Conservation (phyloP, 1,140 invertebrate genomes). For the Temnothorax nylanderi region DNA sequence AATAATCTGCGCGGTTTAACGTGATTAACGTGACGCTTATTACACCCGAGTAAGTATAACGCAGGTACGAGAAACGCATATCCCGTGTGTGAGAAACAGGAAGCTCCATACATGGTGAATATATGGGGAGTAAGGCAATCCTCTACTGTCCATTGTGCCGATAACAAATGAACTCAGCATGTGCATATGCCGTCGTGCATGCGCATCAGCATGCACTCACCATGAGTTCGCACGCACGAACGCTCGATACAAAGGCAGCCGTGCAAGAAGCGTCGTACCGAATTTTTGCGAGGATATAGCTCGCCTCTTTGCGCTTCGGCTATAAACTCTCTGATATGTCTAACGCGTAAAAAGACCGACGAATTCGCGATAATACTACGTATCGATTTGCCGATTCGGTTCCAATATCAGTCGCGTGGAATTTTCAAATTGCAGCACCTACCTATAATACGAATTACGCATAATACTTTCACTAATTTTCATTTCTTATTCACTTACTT, state of each 20-base stretch:
- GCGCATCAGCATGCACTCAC: background rate
- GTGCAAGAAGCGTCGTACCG: slow-evolving; percentile 32
- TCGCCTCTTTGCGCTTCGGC: slow-evolving; percentile 17
- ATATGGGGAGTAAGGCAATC: slow-evolving; percentile 21
- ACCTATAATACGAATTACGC: background rate
- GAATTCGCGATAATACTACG: background rate
- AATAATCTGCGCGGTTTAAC: slow-evolving; percentile 42
- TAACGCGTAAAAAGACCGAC: slow-evolving; percentile 11
- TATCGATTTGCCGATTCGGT: slow-evolving; percentile 54
- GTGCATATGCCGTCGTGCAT: background rate
- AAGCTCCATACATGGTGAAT: slow-evolving; percentile 8
- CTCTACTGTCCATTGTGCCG: slow-evolving; percentile 44
- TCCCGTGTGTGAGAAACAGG: background rate
- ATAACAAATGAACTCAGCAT: slow-evolving; percentile 63
- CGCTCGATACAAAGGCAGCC: slow-evolving; percentile 29
- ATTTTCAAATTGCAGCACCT: background rate
- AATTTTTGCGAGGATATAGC: slow-evolving; percentile 50
- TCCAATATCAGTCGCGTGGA: background rate
- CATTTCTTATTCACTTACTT: background rate
- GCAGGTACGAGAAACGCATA: background rate
- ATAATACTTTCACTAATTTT: background rate
- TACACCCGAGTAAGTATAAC: background rate
- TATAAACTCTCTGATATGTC: background rate
- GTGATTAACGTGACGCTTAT: slow-evolving; percentile 38
- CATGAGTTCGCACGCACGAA: slow-evolving; percentile 52